Conservation (phyloP, 1,140 invertebrate genomes). For the Pseudomyrmex cubaensis region DNA sequence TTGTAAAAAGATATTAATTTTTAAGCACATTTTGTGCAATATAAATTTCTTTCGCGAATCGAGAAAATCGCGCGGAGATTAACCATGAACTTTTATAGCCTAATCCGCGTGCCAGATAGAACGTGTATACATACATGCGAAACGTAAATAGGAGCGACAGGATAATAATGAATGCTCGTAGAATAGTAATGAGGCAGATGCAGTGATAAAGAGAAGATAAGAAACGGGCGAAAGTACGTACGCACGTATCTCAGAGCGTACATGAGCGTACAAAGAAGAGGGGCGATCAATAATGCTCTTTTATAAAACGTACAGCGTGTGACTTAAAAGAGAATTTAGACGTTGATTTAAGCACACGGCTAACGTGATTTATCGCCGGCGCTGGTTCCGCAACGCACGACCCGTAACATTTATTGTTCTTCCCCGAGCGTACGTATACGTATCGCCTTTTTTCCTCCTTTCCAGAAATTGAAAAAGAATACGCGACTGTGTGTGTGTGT, state of each 20-base stretch:
- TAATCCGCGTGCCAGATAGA: slow-evolving; percentile 27
- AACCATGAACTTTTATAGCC: slow-evolving; percentile 8
- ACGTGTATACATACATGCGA: slow-evolving; percentile 21
- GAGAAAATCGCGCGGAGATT: slow-evolving; percentile 16
- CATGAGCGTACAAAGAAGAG: slow-evolving; percentile 59
- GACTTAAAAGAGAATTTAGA: slow-evolving; percentile 71
- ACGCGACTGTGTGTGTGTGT: neutral
- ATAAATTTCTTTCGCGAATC: neutral
- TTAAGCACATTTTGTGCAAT: slow-evolving; percentile 16
- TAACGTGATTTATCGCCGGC: slow-evolving; percentile 66
- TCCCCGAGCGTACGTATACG: slow-evolving; percentile 37
- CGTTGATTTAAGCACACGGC: slow-evolving; percentile 68
- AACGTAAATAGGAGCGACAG: slow-evolving; percentile 59
- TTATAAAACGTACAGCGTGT: slow-evolving; percentile 66
- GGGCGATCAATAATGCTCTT: slow-evolving; percentile 66
- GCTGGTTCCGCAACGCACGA: slow-evolving; percentile 60
- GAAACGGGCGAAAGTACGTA: slow-evolving; percentile 61
- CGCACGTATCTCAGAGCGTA: slow-evolving; percentile 57
- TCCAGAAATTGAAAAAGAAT: slow-evolving; percentile 60
- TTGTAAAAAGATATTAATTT: slow-evolving; percentile 3
- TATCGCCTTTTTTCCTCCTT: slow-evolving; percentile 49
- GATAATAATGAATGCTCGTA: slow-evolving; percentile 58
- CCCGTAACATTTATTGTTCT: slow-evolving; percentile 66
- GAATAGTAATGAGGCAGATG: slow-evolving; percentile 65
- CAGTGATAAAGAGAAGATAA: slow-evolving; percentile 58